Percentiles rank a stretch among this genome's conserved stretches.
These are phyloP conservation scores for Homarus gammarus DNA, from an alignment of 2,888 invertebrate species.

Conservation along the genomic window DNA sequence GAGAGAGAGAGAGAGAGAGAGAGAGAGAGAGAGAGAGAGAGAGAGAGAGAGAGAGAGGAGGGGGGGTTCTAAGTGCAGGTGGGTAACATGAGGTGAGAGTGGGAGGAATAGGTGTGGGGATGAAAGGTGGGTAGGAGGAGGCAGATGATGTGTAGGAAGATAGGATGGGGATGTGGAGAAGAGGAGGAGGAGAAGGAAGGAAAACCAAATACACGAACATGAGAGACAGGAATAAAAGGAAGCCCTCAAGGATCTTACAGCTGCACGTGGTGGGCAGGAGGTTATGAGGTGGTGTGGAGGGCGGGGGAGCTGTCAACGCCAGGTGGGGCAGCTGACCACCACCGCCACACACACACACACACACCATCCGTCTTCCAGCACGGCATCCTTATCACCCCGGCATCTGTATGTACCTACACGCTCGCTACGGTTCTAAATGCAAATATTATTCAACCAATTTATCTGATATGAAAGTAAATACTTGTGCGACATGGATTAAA, in stretches of 20 bases:
- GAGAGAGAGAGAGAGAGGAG: too few relatives aligned
- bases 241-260: too few relatives aligned
- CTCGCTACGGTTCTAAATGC: not conserved
- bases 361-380: not conserved
- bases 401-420: not conserved
- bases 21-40: too few relatives aligned
- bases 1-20: too few relatives aligned
- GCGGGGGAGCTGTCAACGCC: not conserved
- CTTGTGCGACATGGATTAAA: not conserved
- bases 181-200: not conserved
- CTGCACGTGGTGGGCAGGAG: too few relatives aligned
- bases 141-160: not conserved
- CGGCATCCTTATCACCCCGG: not conserved
- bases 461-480: not conserved
- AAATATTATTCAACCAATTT: not conserved
- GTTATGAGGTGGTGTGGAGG: not conserved
- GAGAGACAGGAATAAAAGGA: not conserved
- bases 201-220: not conserved
- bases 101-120: too few relatives aligned
- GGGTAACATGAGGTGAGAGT: too few relatives aligned
- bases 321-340: not conserved
- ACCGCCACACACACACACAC: not conserved
- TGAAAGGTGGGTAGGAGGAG: not conserved
- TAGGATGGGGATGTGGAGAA: not conserved
- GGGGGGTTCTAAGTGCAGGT: too few relatives aligned